Evolutionary conservation across 2,113 vertebrate species (phyloP), one percentile per base, ranked within the genome.

Genomic region (Dromaius novaehollandiae): DNA sequence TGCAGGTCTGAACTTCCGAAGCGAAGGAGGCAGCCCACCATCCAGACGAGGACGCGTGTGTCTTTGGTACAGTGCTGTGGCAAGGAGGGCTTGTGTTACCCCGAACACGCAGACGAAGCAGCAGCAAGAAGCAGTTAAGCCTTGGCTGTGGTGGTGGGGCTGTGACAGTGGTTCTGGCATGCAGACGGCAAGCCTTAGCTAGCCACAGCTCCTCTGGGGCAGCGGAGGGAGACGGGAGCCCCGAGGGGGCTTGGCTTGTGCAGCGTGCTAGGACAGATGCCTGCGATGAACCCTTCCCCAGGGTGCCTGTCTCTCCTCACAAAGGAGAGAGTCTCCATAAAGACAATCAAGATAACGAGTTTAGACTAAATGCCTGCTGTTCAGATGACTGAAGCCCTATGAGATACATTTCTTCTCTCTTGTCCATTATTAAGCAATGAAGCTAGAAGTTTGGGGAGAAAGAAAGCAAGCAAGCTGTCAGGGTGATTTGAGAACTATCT

Each of bases 361-460:
- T 50, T 48, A 56, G 82, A 90, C 75, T 61, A 34, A n/a, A 28
- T 36, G 69, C 48, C 74, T 51, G 82, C 90, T 90, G 85, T 73
- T 86, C 79, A 56, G 71, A 65, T 80, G 90, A 13, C 46, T 68
- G 70, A 26, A 70, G 13, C 34, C 74, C 60, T 40, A 4, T 0
- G 13, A 75, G 44, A 78, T 28, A 34, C 74, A 84, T 61, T 61
- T 63, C 0, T 84, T 75, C 65, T 75, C 71, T 69, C 8, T 11
- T 82, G 77, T 30, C 56, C 32, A 6, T 61, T 74, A 13, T 48
- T 71, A 30, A 74, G 26, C 44, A 70, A 32, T 3, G 21, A 91
- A 68, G 36, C 7, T 64, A 24, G 13, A 63, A 68, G 22, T 93
- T 90, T 50, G 38, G 76, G 86, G 90, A 78, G 50, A 24, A 50